A percentile compares a stretch with the other conserved stretches of the same genome.
These are phyloP conservation scores for Lordiphosa fenestrarum DNA, from an alignment of 2,888 invertebrate genomes.

Conservation along the genomic window DNA sequence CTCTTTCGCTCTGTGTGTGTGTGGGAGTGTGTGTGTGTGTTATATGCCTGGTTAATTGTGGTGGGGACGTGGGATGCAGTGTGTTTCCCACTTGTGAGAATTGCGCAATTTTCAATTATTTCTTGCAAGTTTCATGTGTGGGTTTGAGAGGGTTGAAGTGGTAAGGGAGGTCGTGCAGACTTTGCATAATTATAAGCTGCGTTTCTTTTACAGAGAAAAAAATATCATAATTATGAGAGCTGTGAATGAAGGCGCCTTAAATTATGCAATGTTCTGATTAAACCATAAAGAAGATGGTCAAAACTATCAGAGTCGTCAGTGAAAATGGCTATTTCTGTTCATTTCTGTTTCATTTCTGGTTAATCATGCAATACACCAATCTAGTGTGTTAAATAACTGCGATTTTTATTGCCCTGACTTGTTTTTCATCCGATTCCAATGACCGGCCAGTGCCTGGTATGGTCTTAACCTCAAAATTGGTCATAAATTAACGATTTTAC, in stretches of 20 bases:
- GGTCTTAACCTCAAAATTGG: too few species aligned
- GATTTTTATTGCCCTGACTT: too few species aligned
- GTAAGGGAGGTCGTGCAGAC: conserved; percentile 33
- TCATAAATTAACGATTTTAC: too few species aligned
- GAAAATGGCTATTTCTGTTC: too few species aligned
- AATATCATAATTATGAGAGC: conserved; percentile 56
- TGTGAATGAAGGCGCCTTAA: conserved; percentile 47
- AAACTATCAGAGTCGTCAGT: too few species aligned
- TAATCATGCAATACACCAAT: too few species aligned
- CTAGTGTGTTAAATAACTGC: too few species aligned
- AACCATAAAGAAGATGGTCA: conserved; percentile 19
- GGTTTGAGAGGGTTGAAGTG: not conserved
- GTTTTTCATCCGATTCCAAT: too few species aligned
- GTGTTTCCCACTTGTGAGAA: conserved; percentile 76
- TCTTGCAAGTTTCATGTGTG: conserved; percentile 34
- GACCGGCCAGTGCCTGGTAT: too few species aligned
- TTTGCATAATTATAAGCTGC: conserved; percentile 73
- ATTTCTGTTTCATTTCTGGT: too few species aligned
- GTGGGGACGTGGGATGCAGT: conserved; percentile 47
- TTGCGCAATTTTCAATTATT: conserved; percentile 79
- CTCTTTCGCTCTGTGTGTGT: conserved; percentile 13
- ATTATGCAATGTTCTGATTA: conserved; percentile 72
- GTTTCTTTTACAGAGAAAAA: conserved; percentile 61
- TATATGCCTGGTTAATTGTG: conserved; percentile 64
- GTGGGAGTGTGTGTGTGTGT: conserved; percentile 33